Base-by-base conservation (phyloP, 2,888 invertebrate genomes). In the Leptopilina myrica region DNA sequence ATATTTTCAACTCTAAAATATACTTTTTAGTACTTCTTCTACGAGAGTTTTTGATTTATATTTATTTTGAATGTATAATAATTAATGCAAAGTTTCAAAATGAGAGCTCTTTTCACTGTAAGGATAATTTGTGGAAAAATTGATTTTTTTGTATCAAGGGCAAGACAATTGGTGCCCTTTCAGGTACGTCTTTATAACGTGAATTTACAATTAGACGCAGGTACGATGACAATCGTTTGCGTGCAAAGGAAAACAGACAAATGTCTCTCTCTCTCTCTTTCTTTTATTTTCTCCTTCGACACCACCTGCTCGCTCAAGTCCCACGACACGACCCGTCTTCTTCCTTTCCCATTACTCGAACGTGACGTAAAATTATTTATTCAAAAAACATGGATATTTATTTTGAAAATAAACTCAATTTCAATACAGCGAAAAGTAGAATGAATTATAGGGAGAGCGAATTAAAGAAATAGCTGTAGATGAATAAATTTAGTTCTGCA, bases 211-310 rank as follows among this genome's bases (percentile, higher is more conserved):
- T 33, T 33, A 33, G 46, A 67, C 2, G 49, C n/a, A 7, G 9
- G 69, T n/a, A 56, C 53, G 69, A 73, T 73, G 69, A 56, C 69
- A 73, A 73, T 73, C 26, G 9, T n/a, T 73, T 8, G 56, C 69
- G 56, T 73, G 69, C 69, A 56, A 14, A 6, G 53, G 53, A 33
- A 69, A 56, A 12, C n/a, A 56, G 14, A 26, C 69, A 56, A 73
- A 73, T 73, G 53, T 73, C 53, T 33, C 53, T 33, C 8, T 73
- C 53, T 33, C 53, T 33, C 8, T 26, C 53, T 46, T 46, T 11
- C 46, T 46, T 46, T 46, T 46, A 46, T 46, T 46, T 46, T 46
- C 46, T 33, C 56, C 53, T 73, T 73, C 33, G 53, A 73, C n/a
- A 20, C 33, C 49, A 73, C 69, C 69, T 73, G 56, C 53, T 53